These are phyloP conservation scores for Sarcophaga bullata DNA, from an alignment of 1,140 invertebrate species.

Conservation along the genomic window DNA sequence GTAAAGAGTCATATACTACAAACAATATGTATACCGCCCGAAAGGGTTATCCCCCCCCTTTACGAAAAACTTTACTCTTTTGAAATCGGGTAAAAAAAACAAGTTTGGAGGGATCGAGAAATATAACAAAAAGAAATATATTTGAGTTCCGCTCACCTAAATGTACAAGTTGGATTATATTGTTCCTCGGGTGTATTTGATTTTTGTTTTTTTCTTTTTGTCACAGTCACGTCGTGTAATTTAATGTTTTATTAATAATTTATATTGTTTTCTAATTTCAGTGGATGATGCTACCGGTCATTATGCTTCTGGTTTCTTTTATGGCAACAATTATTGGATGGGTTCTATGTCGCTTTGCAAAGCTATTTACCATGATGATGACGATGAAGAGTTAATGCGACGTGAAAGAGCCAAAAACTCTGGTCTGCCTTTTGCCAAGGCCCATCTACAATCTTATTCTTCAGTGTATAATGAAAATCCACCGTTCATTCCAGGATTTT, in stretches of 20 bases:
- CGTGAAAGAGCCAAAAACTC: slow-evolving; percentile 51
- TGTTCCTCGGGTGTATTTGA: neutral
- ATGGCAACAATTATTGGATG: slow-evolving; percentile 85
- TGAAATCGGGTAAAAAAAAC: too few species aligned
- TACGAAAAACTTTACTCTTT: too few species aligned
- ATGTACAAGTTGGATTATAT: too few species aligned
- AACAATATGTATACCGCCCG: too few species aligned
- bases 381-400: slow-evolving; percentile 52
- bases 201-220: neutral
- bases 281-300: slow-evolving; percentile 84
- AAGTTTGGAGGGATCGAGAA: too few species aligned
- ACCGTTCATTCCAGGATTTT: slow-evolving; percentile 72
- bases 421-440: slow-evolving; percentile 58
- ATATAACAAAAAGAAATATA: too few species aligned
- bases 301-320: slow-evolving; percentile 82
- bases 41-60: too few species aligned
- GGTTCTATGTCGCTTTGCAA: slow-evolving; percentile 80
- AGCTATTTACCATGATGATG: slow-evolving; percentile 70
- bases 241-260: neutral
- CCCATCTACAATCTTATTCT: slow-evolving; percentile 58
- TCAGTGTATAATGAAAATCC: slow-evolving; percentile 63
- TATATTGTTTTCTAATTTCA: slow-evolving; percentile 63
- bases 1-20: too few species aligned
- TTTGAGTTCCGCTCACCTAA: too few species aligned
- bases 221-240: neutral